Evolutionary conservation across 2,113 vertebrate species (phyloP).

Genomic region (Falcunculus frontatus): DNA sequence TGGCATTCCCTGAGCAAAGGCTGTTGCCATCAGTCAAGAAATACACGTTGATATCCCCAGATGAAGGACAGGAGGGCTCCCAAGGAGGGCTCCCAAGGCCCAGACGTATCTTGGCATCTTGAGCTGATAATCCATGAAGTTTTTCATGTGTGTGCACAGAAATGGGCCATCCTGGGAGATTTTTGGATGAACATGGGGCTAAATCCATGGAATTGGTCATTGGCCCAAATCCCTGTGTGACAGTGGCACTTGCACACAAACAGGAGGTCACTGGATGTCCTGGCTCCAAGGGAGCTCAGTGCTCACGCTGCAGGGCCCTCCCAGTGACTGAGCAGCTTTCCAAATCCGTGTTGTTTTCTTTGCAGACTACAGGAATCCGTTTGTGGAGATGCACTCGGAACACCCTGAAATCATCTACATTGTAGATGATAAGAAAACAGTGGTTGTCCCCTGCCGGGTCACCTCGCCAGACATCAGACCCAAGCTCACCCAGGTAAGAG

Average conservation of each 20-base stretch:
- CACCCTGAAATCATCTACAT: conserved; percentile 20
- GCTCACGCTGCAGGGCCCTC: neutral
- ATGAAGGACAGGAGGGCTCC: neutral
- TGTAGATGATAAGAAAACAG: neutral
- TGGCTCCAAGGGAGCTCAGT: neutral
- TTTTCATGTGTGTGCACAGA: neutral
- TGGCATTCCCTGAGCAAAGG: neutral
- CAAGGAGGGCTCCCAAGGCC: neutral
- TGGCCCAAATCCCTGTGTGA: neutral
- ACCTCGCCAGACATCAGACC: conserved; percentile 76
- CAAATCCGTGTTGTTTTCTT: neutral
- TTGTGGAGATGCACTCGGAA: conserved; percentile 53
- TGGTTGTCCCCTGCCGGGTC: conserved; percentile 83
- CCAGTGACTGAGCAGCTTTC: neutral
- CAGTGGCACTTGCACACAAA: neutral
- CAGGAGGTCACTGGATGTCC: neutral
- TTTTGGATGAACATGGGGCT: rapidly evolving
- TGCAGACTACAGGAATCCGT: conserved; percentile 78
- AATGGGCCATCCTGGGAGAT: neutral
- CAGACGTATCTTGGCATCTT: neutral
- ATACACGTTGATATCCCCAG: neutral
- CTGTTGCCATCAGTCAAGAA: neutral
- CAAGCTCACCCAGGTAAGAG: conserved; percentile 74
- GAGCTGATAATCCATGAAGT: neutral
- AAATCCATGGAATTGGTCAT: neutral